Evolutionary conservation across 2,113 vertebrate species (phyloP), one percentile per base, ranked within the genome.

Genomic region (Perognathus longimembris): DNA sequence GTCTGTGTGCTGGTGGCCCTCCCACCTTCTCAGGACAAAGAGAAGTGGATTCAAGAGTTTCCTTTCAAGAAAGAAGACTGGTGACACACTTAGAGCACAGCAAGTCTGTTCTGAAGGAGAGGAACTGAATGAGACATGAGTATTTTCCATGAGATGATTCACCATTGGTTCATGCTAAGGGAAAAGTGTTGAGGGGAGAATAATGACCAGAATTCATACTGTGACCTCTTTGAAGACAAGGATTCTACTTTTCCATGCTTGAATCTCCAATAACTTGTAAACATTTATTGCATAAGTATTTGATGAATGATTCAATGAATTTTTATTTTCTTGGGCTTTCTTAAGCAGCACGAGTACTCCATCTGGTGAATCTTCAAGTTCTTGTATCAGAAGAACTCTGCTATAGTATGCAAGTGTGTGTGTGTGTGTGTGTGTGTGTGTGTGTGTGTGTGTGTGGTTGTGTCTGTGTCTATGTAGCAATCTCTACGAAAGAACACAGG

Each of bases 211-310:
- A 80, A 94, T 92, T 92, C 83, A 81, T 50, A 30, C 57, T 50
- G 66, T 88, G 80, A 81, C 24, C 4, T 92, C 34, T 57, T 67
- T 87, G 77, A 87, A 92, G 71, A 90, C 40, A 95, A 91, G 64
- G 85, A 81, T 36, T 21, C 17, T 45, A 81, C 42, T 74, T 89
- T 94, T 78, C 82, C 40, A 78, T 66, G 34, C 87, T 57, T 88
- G 66, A 77, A 42, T 83, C 54, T 90, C 63, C 73, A 85, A 66
- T 64, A 87, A 90, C 80, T 73, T 90, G 70, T 4, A 96, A 94
- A 91, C 92, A 91, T 87, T 93, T 93, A 32, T 83, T 91, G 15
- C 61, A 64, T 81, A 90, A 93, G 81, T 92, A 95, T 92, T 85
- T 94, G 28, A 75, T 94, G 83, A 92, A 42, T 94, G 20, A 90